Evolutionary conservation across 1,140 invertebrate species (phyloP), one percentile per base, ranked within the genome.

Genomic region (Euura saliciscinereae): DNA sequence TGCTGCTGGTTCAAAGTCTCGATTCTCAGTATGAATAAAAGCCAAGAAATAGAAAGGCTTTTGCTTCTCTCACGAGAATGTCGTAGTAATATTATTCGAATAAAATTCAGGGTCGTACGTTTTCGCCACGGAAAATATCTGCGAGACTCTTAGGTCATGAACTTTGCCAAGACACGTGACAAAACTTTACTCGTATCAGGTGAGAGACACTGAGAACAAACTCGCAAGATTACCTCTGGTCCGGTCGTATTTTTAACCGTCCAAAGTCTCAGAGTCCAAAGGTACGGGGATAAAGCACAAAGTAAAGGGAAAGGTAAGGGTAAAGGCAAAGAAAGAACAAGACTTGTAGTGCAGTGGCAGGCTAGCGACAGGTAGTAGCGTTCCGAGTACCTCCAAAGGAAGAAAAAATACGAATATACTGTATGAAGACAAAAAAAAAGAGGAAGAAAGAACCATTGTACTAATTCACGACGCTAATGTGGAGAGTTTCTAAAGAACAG

Each of bases 401-500:
- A 13, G 42, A 75, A 13, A 68, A 43, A 45, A 71, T 7, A 28
- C 46, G 65, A 6, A 43, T 43, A 73, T 59, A 8, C 10, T 43
- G 8, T 13, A 65, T 10, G 28, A 68, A 67, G 11, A 68, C 46
- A 45, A 65, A 70, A 46, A 46, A 69, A 64, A 68, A 67, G 13
- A 46, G 64, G 28, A 2, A 5, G 46, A 45, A 65, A 66, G 42
- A 46, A 28, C 77, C 76, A 75, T 76, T 77, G 77, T 75, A 74
- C 74, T 75, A 79, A 81, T 76, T 77, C 77, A 73, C 71, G 73
- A 72, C 76, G 72, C 77, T 79, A 77, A 80, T 78, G 73, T 68
- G 70, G 42, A 76, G 73, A 74, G 71, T 78, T 72, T 78, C 78
- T 79, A 81, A 77, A 78, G 74, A 80, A 78, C 74, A 72, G 43